Conservation (phyloP, 2,113 vertebrate genomes). For the Tachysurus vachellii region DNA sequence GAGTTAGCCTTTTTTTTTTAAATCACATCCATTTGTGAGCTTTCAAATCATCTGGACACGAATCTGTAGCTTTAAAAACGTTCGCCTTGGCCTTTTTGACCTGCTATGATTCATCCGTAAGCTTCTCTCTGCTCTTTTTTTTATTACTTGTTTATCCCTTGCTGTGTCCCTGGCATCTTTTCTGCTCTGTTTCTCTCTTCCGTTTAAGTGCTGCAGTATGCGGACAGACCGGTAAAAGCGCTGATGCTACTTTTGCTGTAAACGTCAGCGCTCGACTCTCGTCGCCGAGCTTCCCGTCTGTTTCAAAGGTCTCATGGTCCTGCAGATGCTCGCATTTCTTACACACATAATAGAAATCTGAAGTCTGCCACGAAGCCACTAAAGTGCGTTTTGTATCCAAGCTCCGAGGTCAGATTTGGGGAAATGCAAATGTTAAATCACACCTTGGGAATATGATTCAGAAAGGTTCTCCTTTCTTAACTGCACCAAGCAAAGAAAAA, state of each 20-base stretch:
- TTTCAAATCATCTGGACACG: background rate
- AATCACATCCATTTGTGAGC: background rate
- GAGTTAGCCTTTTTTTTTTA: background rate
- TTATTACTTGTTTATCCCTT: conserved; percentile 5
- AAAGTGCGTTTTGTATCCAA: background rate
- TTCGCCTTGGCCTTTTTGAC: background rate
- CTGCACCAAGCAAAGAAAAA: background rate
- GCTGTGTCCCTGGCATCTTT: background rate
- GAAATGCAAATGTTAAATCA: background rate
- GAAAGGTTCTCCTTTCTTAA: background rate
- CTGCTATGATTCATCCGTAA: background rate
- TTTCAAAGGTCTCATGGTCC: background rate
- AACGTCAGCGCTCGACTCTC: background rate
- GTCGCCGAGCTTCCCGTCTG: background rate
- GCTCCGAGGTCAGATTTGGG: background rate
- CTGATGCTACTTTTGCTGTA: background rate
- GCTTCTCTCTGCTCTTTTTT: background rate
- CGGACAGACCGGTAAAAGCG: background rate
- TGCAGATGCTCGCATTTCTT: background rate
- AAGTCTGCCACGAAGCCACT: background rate
- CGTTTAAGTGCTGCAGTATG: background rate
- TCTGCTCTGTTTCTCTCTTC: background rate
- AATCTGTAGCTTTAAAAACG: background rate
- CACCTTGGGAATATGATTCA: background rate
- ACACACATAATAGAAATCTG: background rate